Percentiles rank a stretch among this genome's conserved stretches.
Evolutionary conservation across 2,888 invertebrate species (phyloP).

Genomic region (Acleris holmiana): DNA sequence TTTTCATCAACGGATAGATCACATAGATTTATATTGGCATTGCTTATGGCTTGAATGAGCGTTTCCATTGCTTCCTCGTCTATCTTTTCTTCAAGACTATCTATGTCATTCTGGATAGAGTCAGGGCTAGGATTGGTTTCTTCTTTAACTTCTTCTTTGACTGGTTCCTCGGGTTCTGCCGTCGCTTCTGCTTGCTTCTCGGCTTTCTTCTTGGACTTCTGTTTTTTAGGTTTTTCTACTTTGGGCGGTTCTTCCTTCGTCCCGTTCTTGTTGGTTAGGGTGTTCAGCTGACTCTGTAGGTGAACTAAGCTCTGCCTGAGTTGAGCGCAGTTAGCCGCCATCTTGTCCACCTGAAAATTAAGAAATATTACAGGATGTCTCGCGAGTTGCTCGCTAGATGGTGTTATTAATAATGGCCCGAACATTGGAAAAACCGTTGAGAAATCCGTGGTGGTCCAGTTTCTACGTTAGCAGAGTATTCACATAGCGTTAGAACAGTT

Average conservation of each 20-base stretch:
- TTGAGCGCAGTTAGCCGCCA: constrained; percentile 85
- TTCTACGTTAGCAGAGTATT: no score
- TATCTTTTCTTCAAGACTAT: constrained; percentile 51
- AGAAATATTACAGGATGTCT: background rate
- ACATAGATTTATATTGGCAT: constrained; percentile 63
- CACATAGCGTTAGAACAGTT: no score
- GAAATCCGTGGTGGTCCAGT: no score
- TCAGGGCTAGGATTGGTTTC: constrained; percentile 42
- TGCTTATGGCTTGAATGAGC: constrained; percentile 68
- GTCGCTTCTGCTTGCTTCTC: constrained; percentile 53
- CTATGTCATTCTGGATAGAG: constrained; percentile 23
- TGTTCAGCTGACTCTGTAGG: constrained; percentile 83
- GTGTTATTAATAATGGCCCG: no score
- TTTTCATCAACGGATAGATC: constrained; percentile 61
- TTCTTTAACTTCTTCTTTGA: constrained; percentile 31
- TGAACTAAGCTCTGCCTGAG: constrained; percentile 85
- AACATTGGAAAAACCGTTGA: no score
- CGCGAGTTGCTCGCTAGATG: no score
- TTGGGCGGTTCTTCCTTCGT: constrained; percentile 64
- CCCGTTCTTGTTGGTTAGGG: constrained; percentile 62
- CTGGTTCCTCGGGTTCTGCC: constrained; percentile 43
- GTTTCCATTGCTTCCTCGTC: constrained; percentile 66
- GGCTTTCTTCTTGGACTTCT: constrained; percentile 55
- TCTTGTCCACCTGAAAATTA: constrained; percentile 79
- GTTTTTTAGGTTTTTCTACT: constrained; percentile 67